Conservation (phyloP, 2,113 vertebrate species). For the Gobio gobio region DNA sequence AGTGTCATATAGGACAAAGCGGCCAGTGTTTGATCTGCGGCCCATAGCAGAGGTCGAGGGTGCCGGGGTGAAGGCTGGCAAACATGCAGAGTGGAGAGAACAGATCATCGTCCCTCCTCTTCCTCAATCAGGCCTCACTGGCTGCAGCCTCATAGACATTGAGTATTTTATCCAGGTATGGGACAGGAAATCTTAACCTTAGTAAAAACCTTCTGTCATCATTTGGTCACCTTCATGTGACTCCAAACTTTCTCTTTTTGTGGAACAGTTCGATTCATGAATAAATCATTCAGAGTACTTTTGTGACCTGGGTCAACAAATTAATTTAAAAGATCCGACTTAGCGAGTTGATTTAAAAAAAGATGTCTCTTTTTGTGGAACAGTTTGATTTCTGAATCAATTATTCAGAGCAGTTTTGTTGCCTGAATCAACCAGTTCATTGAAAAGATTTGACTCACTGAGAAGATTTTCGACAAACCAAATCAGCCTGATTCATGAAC, state of each 20-base stretch:
- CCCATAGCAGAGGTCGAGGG: constrained; percentile 94
- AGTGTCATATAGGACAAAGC: constrained; percentile 91
- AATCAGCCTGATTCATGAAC: not conserved
- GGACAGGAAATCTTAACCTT: not conserved
- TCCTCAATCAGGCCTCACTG: constrained; percentile 88
- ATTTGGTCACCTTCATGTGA: not conserved
- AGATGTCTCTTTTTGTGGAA: not conserved
- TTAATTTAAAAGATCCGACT: not conserved
- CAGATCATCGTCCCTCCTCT: constrained; percentile 94
- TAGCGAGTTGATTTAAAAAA: not conserved
- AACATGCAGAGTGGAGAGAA: constrained; percentile 91
- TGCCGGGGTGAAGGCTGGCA: constrained; percentile 89
- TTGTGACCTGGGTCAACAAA: not conserved
- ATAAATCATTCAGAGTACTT: not conserved
- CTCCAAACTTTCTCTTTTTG: not conserved
- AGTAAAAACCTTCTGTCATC: not conserved
- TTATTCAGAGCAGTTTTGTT: not conserved
- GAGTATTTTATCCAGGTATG: constrained; percentile 94
- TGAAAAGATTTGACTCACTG: not conserved
- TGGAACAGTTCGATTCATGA: not conserved
- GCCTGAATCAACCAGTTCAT: not conserved
- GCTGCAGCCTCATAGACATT: constrained; percentile 93
- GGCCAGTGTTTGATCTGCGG: constrained; percentile 87
- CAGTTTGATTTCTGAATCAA: not conserved
- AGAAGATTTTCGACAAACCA: not conserved